Evolutionary conservation across 2,888 invertebrate species (phyloP).

Genomic region (Epinotia nisella): DNA sequence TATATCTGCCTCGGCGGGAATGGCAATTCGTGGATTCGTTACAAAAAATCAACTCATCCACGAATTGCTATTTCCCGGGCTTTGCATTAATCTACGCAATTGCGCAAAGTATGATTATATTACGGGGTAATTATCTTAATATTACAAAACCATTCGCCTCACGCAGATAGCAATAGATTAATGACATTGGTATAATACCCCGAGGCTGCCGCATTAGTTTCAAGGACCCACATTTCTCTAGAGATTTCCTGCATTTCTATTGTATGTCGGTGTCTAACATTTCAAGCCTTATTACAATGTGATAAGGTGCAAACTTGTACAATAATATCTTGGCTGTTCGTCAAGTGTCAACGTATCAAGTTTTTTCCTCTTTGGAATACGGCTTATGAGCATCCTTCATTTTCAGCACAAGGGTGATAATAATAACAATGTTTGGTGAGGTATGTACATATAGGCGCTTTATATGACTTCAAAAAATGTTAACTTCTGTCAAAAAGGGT

Average conservation of each 20-base stretch:
- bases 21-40: too few species aligned
- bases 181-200: constrained; percentile 1
- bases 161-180: constrained; percentile 11
- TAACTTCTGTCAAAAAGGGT: too few species aligned
- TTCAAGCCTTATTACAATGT: neutral
- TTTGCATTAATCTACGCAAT: too few species aligned
- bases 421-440: neutral
- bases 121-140: too few species aligned
- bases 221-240: constrained; percentile 9
- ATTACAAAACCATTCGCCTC: neutral
- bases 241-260: constrained; percentile 3
- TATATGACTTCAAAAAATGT: too few species aligned
- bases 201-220: neutral
- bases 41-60: too few species aligned
- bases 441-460: too few species aligned
- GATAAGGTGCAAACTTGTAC: neutral
- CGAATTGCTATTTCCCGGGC: too few species aligned
- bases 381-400: neutral
- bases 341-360: neutral
- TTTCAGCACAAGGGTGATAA: neutral
- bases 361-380: neutral
- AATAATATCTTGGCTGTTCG: neutral
- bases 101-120: too few species aligned
- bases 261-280: neutral
- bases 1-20: too few species aligned